Evolutionary conservation across 2,888 invertebrate species (phyloP), one percentile per base, ranked within the genome.

Genomic region (Troglohyphantes excavatus): DNA sequence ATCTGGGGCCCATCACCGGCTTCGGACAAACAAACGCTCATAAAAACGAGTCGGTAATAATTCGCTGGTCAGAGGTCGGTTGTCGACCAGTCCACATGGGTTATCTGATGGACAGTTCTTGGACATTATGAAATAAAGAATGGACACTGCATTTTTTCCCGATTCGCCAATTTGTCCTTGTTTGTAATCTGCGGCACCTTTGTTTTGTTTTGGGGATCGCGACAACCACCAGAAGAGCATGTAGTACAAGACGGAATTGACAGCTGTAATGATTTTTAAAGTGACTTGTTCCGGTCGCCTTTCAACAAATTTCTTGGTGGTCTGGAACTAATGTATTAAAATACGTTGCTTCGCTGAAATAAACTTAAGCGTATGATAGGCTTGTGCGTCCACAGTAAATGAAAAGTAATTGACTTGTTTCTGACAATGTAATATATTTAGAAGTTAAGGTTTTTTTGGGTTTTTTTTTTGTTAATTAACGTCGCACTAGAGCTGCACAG

Each of bases 11-110:
- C 81, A 88, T 88, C 88, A 73, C 79, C 33, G 72, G 39, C 79
- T 81, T 39, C 82, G 72, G 68, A 82, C 82, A 88, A 88, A 88
- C 88, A 88, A 88, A 88, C 82, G 88, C 65, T 88, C 88, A 88
- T 88, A 82, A 88, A 82, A 88, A 81, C 75, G 82, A 82, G 43
- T 43, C 88, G n/a, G 73, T 76, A 81, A 88, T 81, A 88, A 81
- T 81, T 87, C 81, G 17, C 21, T 21, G 82, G 82, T 82, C 76
- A 68, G 13, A 65, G 82, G 88, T 89, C 88, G 88, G 88, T 89
- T 89, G 88, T 70, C 88, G 88, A 81, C 87, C 87, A 63, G 61
- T 78, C 27, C 61, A 73, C 65, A 65, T 21, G 76, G 67, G 76
- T 89, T 89, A 89, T 89, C 88, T 63, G 88, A 89, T 89, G 76